phyloP scores from a whole-genome alignment of 2,888 invertebrate species.

The Ormia ochracea region DNA sequence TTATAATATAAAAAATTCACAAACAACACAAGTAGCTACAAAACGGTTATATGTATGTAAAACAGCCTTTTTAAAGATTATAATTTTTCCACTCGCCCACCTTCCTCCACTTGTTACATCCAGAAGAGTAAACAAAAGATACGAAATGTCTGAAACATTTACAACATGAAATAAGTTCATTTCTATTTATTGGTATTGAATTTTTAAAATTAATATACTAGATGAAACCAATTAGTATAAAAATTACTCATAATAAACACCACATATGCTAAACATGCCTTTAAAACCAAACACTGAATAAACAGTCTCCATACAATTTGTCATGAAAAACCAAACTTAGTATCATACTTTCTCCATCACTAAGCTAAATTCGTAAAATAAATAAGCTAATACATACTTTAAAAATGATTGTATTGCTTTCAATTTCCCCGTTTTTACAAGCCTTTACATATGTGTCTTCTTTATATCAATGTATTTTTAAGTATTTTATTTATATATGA shows the following conservation, averaged over 20 bases:
- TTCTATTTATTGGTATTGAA: neutral
- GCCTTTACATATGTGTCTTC: constrained; percentile 59
- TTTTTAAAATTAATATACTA: neutral
- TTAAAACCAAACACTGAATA: neutral
- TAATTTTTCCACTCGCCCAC: constrained; percentile 29
- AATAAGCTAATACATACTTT: neutral
- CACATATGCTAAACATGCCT: constrained; percentile 4
- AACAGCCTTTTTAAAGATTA: constrained; percentile 29
- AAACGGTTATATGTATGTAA: constrained; percentile 31
- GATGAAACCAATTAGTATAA: neutral
- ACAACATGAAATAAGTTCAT: neutral
- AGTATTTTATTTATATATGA: constrained; percentile 47
- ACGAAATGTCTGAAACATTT: neutral
- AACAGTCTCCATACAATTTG: neutral
- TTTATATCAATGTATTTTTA: constrained; percentile 59
- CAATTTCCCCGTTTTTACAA: constrained; percentile 54
- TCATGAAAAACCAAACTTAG: neutral
- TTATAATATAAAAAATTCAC: neutral
- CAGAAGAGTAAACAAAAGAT: neutral
- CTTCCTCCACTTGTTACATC: constrained; percentile 16
- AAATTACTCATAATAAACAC: neutral
- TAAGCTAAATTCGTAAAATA: constrained; percentile 14
- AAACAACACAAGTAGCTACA: constrained; percentile 27
- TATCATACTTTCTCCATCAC: neutral
- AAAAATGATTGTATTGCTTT: constrained; percentile 54